Base-by-base conservation (phyloP, 2,888 invertebrate genomes). In the Phyllotreta striolata region DNA sequence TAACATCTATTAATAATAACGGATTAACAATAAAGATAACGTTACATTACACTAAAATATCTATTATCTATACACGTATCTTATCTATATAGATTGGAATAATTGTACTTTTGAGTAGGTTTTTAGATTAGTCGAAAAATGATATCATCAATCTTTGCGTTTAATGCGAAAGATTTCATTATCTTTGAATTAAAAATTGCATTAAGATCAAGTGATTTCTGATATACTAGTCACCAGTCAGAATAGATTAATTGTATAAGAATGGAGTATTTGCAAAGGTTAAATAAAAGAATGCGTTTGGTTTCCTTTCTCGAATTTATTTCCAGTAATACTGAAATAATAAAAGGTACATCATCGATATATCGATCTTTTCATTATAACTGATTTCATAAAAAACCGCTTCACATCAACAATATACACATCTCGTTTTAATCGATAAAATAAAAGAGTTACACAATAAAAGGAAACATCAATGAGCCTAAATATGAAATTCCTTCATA, bases 311-410 rank as follows among this genome's bases (percentile, higher is more conserved):
- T 65, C 58, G 46, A 55, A 63, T 67, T 63, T 65, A 63, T 65
- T 67, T 65, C 58, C 65, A 62, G 62, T 62, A 64, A 64, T 60
- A 68, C 59, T 64, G 63, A 68, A 63, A 63, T 54, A 14, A 63
- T 63, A 63, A 47, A 63, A 52, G 41, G 52, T 41, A 59, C 37
- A 49, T 57, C 12, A 51, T 59, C 43, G 52, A 52, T 52, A 52
- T 52, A 47, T 60, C 46, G 46, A 38, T 61, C 35, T 41, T 64
- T 52, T 49, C 51, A 64, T 67, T 61, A 66, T 69, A 69, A 69
- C 64, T 69, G 67, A 68, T 67, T 59, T 67, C 66, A 70, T 66
- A 70, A 70, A 68, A 66, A 62, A 66, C 56, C 59, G 57, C 56
- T 60, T 65, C 51, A 62, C 41, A 59, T 60, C 57, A 61, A 67